Base-by-base conservation (phyloP, 2,888 invertebrate species). In the Syrphus vitripennis region DNA sequence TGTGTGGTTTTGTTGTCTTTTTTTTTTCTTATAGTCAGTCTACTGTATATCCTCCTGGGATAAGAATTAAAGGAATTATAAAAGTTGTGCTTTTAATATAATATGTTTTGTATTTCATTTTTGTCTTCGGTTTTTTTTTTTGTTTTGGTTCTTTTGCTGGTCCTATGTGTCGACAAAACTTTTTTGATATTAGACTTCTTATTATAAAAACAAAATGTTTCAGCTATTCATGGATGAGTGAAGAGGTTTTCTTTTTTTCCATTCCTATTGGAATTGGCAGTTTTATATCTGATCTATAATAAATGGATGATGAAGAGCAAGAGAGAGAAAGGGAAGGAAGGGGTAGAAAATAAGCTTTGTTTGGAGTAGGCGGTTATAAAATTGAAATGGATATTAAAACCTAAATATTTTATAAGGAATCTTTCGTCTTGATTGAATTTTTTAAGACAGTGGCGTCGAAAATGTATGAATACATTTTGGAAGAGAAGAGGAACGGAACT, bases 1-100 rank as follows among this genome's bases (percentile, higher is more conserved):
- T 57, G 12, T 57, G 57, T 59, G 57, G 65, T 61, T 61, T 21
- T 40, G 45, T 45, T 53, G 53, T 53, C 16, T 10, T 55, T 29
- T 0, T 57, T n/a, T n/a, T n/a, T n/a, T n/a, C n/a, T n/a, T n/a
- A n/a, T n/a, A n/a, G n/a, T n/a, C n/a, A n/a, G 29, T 57, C 53
- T 53, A 53, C 16, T 16, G 29, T 69, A 74, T 69, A 74, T 78
- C 53, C 83, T 55, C 67, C 37, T 61, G 61, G 78, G 78, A 83
- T 72, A 78, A 70, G 70, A 63, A 70, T 57, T 57, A 81, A 67
- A 83, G 55, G 83, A 78, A 83, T 83, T 78, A 83, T 78, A 83
- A 83, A 83, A 71, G 72, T 83, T 55, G 55, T 55, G 19, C 34
- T 78, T 71, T 42, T n/a, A 59, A 55, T 65, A 37, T 55, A 29